Conservation (phyloP, 2,797 vertebrate species). For the Mycteria americana region DNA sequence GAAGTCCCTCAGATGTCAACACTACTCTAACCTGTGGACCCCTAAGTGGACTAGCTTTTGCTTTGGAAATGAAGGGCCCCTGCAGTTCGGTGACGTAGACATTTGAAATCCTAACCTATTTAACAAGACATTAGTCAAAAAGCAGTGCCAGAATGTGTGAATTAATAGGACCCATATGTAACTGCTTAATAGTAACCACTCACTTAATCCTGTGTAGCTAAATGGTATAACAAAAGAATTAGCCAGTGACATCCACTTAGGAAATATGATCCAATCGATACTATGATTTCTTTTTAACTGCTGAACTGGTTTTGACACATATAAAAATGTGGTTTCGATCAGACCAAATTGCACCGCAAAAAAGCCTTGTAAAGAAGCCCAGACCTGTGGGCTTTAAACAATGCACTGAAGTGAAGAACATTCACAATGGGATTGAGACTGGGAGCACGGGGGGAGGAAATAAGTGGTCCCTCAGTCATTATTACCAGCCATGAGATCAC, state of each 20-base stretch:
- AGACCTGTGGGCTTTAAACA: constrained; percentile 57
- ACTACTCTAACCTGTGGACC: neutral
- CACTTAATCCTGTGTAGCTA: constrained; percentile 69
- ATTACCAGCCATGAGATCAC: constrained; percentile 52
- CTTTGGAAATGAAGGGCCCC: constrained; percentile 30
- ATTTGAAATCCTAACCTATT: constrained; percentile 51
- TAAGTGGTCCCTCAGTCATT: constrained; percentile 30
- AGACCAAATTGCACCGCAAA: constrained; percentile 62
- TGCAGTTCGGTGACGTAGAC: constrained; percentile 25
- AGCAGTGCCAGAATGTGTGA: constrained; percentile 49
- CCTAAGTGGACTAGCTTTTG: neutral
- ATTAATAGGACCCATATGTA: constrained; percentile 76
- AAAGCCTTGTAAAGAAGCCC: constrained; percentile 62
- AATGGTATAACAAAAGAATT: constrained; percentile 74
- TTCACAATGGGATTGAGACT: neutral
- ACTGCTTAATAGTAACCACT: constrained; percentile 74
- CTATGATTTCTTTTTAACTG: constrained; percentile 74
- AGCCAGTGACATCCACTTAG: constrained; percentile 73
- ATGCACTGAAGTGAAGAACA: constrained; percentile 43
- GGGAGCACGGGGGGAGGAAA: neutral
- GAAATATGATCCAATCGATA: constrained; percentile 78
- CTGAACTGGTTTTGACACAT: constrained; percentile 76
- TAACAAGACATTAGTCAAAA: constrained; percentile 73
- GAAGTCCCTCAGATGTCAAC: neutral
- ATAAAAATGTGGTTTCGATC: constrained; percentile 79